Evolutionary conservation across 2,888 invertebrate species (phyloP).

Genomic region (Nudaria mundana): DNA sequence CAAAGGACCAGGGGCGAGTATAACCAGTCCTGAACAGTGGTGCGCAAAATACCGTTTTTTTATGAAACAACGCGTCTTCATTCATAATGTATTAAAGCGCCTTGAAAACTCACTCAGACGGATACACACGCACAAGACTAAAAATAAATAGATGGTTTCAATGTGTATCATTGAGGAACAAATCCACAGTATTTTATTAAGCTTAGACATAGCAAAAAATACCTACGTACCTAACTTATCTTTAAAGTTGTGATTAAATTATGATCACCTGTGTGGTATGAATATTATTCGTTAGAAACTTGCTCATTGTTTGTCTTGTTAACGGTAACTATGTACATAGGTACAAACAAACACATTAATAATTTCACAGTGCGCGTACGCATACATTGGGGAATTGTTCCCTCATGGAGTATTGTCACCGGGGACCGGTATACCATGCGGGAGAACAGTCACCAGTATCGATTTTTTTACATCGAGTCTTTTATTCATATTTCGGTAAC

Average conservation of each 20-base stretch:
- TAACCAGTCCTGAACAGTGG: conserved; percentile 60
- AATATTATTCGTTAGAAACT: conserved; percentile 13
- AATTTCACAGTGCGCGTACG: conserved; percentile 55
- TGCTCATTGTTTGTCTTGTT: conserved; percentile 57
- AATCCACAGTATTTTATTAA: conserved; percentile 48
- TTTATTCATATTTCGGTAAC: conserved; percentile 50
- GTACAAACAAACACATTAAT: conserved; percentile 46
- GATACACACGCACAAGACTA: conserved; percentile 45
- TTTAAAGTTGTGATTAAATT: not conserved
- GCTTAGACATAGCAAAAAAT: conserved; percentile 40
- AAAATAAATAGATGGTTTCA: conserved; percentile 52
- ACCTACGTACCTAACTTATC: conserved; percentile 6
- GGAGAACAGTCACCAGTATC: conserved; percentile 54
- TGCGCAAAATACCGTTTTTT: conserved; percentile 68
- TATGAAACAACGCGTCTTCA: conserved; percentile 71
- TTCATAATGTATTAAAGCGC: conserved; percentile 75
- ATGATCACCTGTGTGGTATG: not conserved
- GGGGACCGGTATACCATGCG: conserved; percentile 50
- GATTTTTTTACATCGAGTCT: conserved; percentile 41
- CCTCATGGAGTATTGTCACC: conserved; percentile 52
- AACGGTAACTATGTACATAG: conserved; percentile 50
- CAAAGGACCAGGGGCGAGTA: conserved; percentile 52
- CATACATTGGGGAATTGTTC: conserved; percentile 53
- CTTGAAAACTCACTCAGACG: conserved; percentile 56
- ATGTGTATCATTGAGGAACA: conserved; percentile 34